Percentiles rank a stretch among this genome's conserved stretches.
These are phyloP conservation scores for Schizothorax lantsangensis DNA, from an alignment of 2,797 vertebrate genomes.

Conservation along the genomic window DNA sequence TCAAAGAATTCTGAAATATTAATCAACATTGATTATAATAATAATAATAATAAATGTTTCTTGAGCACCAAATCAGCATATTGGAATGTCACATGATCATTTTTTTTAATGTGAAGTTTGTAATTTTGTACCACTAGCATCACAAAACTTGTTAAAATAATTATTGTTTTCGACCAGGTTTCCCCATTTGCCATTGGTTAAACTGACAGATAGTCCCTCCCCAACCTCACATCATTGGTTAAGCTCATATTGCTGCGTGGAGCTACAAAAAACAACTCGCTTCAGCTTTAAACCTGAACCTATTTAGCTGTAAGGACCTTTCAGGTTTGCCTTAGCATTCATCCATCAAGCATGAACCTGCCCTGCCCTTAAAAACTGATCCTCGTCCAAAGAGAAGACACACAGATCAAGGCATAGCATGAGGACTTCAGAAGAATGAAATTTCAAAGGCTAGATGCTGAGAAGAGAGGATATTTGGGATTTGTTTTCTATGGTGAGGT, in stretches of 20 bases:
- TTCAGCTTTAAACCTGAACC: background rate
- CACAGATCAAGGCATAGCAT: background rate
- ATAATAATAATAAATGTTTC: no score
- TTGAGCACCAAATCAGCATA: background rate
- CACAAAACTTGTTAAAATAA: background rate
- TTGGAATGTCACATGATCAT: background rate
- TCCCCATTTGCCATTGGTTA: background rate
- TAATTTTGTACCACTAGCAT: background rate
- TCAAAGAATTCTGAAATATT: background rate
- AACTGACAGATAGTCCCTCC: background rate
- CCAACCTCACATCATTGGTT: background rate
- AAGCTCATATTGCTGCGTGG: background rate
- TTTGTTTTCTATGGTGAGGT: background rate
- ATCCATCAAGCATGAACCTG: conserved; percentile 18
- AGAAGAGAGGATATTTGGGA: background rate
- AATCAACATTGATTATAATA: background rate
- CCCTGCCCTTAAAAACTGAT: conserved; percentile 10
- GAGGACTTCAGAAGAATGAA: background rate
- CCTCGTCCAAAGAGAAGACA: background rate
- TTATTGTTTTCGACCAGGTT: background rate
- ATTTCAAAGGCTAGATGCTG: background rate
- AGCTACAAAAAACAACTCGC: background rate
- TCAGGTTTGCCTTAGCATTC: background rate
- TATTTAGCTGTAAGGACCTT: background rate
- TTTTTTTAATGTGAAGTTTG: background rate